Percentiles rank a stretch among this genome's conserved stretches.
Conservation (phyloP, 2,797 vertebrate species). For the Acestrorhynchus altus region DNA sequence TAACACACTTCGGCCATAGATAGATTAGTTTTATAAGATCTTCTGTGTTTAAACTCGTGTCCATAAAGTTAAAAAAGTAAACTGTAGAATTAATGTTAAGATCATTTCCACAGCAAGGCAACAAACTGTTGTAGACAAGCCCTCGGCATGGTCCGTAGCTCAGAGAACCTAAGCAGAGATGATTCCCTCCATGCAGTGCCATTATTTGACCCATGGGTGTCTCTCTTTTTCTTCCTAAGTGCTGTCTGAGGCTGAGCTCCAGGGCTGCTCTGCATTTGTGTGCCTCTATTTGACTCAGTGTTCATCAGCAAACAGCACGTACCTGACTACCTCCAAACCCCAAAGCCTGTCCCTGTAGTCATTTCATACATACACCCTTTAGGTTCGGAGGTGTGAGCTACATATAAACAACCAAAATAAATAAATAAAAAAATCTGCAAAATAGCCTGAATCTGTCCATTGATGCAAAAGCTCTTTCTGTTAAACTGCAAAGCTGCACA, state of each 20-base stretch:
- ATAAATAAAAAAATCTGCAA: neutral
- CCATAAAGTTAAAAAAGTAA: too few relatives aligned
- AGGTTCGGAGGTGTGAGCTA: constrained; percentile 54
- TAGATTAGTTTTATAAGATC: too few relatives aligned
- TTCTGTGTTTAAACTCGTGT: too few relatives aligned
- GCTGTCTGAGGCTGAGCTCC: constrained; percentile 20
- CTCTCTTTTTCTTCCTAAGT: constrained; percentile 83
- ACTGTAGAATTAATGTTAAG: too few relatives aligned
- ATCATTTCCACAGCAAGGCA: neutral
- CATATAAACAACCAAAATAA: constrained; percentile 43
- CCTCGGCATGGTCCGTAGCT: constrained; percentile 38
- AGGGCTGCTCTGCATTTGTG: constrained; percentile 34
- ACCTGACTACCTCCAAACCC: constrained; percentile 44
- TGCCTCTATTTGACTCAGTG: constrained; percentile 40
- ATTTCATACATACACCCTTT: constrained; percentile 52
- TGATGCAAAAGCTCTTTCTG: constrained; percentile 62
- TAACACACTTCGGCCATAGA: too few relatives aligned
- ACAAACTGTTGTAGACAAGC: neutral
- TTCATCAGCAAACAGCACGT: constrained; percentile 53
- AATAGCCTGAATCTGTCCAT: constrained; percentile 62
- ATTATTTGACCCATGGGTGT: constrained; percentile 74
- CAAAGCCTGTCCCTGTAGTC: constrained; percentile 49
- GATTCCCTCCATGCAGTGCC: constrained; percentile 72
- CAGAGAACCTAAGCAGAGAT: constrained; percentile 35
- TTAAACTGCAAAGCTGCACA: constrained; percentile 56